Conservation (phyloP, 1,140 invertebrate species). For the Nilaparvata lugens region DNA sequence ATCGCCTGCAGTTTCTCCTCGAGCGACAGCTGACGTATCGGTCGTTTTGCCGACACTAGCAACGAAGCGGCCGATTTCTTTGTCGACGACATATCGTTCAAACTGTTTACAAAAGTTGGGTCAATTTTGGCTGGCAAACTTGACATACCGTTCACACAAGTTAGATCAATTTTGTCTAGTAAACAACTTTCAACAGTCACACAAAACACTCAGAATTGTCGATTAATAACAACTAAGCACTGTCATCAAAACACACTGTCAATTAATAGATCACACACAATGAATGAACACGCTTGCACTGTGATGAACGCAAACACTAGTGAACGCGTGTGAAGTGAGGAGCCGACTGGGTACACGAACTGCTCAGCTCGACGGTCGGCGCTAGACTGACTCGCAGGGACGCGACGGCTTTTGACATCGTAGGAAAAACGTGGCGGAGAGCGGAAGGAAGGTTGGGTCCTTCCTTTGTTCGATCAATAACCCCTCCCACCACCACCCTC, state of each 20-base stretch:
- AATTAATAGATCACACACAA: too few relatives aligned
- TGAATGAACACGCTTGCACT: too few relatives aligned
- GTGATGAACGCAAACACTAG: too few relatives aligned
- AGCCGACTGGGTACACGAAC: conserved; percentile 12
- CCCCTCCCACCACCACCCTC: conserved; percentile 11
- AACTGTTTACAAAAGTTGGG: too few relatives aligned
- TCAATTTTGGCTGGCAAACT: too few relatives aligned
- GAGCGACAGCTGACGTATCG: conserved; percentile 50
- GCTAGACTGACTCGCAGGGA: conserved; percentile 4
- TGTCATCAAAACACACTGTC: too few relatives aligned
- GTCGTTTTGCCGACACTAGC: conserved; percentile 16
- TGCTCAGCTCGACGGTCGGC: conserved; percentile 14
- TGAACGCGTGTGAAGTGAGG: too few relatives aligned
- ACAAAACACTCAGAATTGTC: too few relatives aligned
- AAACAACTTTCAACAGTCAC: too few relatives aligned
- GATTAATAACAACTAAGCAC: too few relatives aligned
- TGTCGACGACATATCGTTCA: not conserved
- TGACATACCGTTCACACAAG: too few relatives aligned
- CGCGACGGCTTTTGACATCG: conserved; percentile 13
- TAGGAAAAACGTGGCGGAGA: conserved; percentile 9
- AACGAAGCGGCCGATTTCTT: not conserved
- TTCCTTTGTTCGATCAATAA: conserved; percentile 21
- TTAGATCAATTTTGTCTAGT: too few relatives aligned
- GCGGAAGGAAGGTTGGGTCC: conserved; percentile 18
- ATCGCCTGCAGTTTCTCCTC: conserved; percentile 70